Percentiles rank a stretch among this genome's conserved stretches.
Evolutionary conservation across 2,113 vertebrate genomes (phyloP).

Genomic region (Cyprinodon brontotheroides): DNA sequence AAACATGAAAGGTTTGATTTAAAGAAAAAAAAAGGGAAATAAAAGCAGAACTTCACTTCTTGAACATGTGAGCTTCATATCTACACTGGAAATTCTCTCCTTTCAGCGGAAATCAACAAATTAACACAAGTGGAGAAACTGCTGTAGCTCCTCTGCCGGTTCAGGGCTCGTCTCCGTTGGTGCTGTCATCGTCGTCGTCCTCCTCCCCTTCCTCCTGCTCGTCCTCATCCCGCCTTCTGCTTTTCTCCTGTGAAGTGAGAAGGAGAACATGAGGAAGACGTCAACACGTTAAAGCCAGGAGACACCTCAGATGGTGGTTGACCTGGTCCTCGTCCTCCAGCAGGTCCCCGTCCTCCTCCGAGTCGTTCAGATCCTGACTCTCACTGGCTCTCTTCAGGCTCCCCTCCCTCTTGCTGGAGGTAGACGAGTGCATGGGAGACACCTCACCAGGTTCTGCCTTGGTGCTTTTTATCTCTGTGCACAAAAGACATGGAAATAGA

Average conservation of each 20-base stretch:
- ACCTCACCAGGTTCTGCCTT: conserved; percentile 83
- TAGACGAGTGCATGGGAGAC: conserved; percentile 70
- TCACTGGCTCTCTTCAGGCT: conserved; percentile 54
- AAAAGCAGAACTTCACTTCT: conserved; percentile 10
- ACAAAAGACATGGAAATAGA: neutral
- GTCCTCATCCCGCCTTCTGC: conserved; percentile 72
- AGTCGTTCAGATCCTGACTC: conserved; percentile 82
- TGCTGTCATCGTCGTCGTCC: conserved; percentile 70
- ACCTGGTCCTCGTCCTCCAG: conserved; percentile 86
- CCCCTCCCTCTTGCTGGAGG: conserved; percentile 79
- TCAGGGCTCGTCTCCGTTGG: conserved; percentile 70
- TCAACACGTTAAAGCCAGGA: too few relatives aligned
- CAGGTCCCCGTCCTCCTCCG: conserved; percentile 83
- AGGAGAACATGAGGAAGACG: neutral
- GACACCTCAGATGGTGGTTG: conserved; percentile 6
- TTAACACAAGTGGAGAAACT: conserved; percentile 11
- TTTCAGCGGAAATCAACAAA: conserved; percentile 27
- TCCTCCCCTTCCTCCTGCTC: conserved; percentile 79
- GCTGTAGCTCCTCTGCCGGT: neutral
- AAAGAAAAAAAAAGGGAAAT: conserved; percentile 2
- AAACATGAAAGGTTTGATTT: neutral
- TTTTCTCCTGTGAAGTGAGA: conserved; percentile 55
- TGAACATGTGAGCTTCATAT: conserved; percentile 7
- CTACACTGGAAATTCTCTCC: conserved; percentile 35
- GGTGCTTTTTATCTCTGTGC: conserved; percentile 77